These are phyloP conservation scores for Hofmannophila pseudospretella DNA, from an alignment of 2,888 invertebrate species.

Conservation along the genomic window DNA sequence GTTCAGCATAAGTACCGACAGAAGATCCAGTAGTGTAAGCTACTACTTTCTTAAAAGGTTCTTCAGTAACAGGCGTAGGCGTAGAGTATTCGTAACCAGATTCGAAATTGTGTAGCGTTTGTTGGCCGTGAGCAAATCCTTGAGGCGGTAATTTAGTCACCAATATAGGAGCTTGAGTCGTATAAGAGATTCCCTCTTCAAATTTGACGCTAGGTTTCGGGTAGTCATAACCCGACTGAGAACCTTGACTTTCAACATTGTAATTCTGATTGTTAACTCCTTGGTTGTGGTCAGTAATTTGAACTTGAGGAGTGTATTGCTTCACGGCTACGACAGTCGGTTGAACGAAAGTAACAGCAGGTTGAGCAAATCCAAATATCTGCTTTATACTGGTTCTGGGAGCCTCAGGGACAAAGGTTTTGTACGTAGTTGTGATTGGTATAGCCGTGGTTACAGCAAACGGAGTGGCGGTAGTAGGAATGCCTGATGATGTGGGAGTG, in stretches of 20 bases:
- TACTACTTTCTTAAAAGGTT: slow-evolving; percentile 57
- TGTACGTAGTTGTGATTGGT: slow-evolving; percentile 46
- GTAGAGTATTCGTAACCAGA: slow-evolving; percentile 52
- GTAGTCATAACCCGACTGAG: slow-evolving; percentile 39
- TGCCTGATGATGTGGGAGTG: slow-evolving; percentile 61
- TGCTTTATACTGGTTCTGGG: slow-evolving; percentile 63
- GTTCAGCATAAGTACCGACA: slow-evolving; percentile 36
- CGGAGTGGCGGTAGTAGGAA: slow-evolving; percentile 63
- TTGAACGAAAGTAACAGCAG: slow-evolving; percentile 61
- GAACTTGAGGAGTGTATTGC: slow-evolving; percentile 42
- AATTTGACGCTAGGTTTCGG: slow-evolving; percentile 55
- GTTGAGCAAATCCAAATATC: slow-evolving; percentile 63
- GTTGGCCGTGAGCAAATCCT: slow-evolving; percentile 50
- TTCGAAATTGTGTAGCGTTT: slow-evolving; percentile 49
- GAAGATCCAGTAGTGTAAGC: slow-evolving; percentile 64
- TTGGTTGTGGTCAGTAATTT: slow-evolving; percentile 45
- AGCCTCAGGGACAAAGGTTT: slow-evolving; percentile 54
- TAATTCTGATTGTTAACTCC: slow-evolving; percentile 30
- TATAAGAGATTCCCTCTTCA: slow-evolving; percentile 53
- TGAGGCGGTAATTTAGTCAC: slow-evolving; percentile 56
- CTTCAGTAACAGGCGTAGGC: slow-evolving; percentile 50
- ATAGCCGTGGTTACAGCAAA: slow-evolving; percentile 55
- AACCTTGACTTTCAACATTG: slow-evolving; percentile 22
- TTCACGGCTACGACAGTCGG: slow-evolving; percentile 48
- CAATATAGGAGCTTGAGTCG: slow-evolving; percentile 48